Percentiles rank a stretch among this genome's conserved stretches.
phyloP scores from a whole-genome alignment of 2,888 invertebrate species.

The Cerceris ruficornis region DNA sequence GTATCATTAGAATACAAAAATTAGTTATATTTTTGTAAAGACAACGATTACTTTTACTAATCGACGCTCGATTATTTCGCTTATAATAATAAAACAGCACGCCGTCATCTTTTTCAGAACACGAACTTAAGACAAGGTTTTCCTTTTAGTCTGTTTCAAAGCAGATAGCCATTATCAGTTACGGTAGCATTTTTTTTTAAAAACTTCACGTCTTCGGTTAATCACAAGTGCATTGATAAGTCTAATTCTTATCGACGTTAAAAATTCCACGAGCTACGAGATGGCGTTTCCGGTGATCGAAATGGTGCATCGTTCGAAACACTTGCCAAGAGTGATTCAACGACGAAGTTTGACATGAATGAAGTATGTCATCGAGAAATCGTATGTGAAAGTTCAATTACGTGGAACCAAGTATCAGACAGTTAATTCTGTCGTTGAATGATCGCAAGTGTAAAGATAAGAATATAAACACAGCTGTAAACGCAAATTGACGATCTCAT shows the following conservation, averaged over 20 bases:
- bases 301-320: neutral
- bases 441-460: neutral
- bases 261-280: neutral
- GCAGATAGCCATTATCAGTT: neutral
- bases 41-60: too few relatives aligned
- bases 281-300: neutral
- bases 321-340: neutral
- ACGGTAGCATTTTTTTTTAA: neutral
- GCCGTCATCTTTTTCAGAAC: neutral
- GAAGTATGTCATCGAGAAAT: neutral
- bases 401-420: neutral
- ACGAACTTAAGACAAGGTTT: conserved; percentile 4
- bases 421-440: neutral
- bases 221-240: neutral
- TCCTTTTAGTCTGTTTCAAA: neutral
- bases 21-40: too few relatives aligned
- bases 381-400: conserved; percentile 1
- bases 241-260: neutral
- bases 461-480: conserved; percentile 15
- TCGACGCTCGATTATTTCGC: too few relatives aligned
- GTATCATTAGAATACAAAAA: too few relatives aligned
- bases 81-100: too few relatives aligned
- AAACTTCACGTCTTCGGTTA: neutral
- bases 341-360: neutral
- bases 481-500: conserved; percentile 13